These are phyloP conservation scores for Aegithalos caudatus DNA, from an alignment of 2,113 vertebrate species.

Conservation along the genomic window DNA sequence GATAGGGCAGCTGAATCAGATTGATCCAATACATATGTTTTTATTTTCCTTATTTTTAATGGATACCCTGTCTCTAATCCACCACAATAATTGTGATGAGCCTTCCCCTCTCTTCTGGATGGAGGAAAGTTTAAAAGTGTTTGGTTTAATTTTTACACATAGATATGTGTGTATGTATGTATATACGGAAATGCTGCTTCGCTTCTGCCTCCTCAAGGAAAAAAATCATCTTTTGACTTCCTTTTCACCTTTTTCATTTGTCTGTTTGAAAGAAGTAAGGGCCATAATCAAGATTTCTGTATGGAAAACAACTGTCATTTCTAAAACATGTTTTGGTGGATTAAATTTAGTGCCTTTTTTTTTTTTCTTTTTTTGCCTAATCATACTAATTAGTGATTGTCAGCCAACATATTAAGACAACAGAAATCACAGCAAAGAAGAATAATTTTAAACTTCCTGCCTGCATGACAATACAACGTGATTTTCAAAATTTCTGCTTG, in stretches of 20 bases:
- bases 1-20: conserved; percentile 26
- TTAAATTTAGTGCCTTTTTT: neutral
- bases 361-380: conserved; percentile 2
- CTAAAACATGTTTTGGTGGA: neutral
- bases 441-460: conserved; percentile 42
- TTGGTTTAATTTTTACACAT: conserved; percentile 12
- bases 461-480: conserved; percentile 16
- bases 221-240: conserved; percentile 13
- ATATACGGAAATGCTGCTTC: conserved; percentile 38
- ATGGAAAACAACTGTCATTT: neutral
- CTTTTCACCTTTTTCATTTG: neutral
- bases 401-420: conserved; percentile 73
- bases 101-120: neutral
- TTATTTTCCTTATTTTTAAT: conserved; percentile 30
- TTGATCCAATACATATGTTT: conserved; percentile 33
- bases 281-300: neutral
- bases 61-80: conserved; percentile 66
- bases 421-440: conserved; percentile 60
- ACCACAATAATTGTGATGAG: conserved; percentile 31
- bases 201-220: conserved; percentile 29
- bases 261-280: neutral
- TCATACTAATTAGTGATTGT: conserved; percentile 73
- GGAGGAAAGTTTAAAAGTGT: conserved; percentile 9
- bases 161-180: neutral
- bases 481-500: conserved; percentile 27